Evolutionary conservation across 2,113 vertebrate genomes (phyloP).

Genomic region (Crotalus viridis): DNA sequence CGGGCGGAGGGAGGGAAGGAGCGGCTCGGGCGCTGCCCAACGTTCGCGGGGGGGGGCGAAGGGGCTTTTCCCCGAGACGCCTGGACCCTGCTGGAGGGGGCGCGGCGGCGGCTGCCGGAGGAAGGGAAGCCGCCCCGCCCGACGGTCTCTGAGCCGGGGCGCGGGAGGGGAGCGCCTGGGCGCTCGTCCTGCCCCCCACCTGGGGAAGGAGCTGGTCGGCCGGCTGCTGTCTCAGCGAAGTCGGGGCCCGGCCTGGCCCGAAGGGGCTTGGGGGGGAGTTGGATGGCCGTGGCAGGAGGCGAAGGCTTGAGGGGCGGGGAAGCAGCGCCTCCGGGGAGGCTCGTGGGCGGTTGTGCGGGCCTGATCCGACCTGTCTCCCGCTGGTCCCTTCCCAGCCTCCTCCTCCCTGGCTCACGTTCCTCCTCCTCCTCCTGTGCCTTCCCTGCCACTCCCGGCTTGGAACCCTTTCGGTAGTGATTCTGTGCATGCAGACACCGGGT

Average conservation of each 20-base stretch:
- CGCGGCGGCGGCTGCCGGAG: neutral
- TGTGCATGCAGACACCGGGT: no score
- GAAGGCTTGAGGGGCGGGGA: neutral
- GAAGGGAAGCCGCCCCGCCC: neutral
- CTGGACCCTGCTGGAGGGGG: neutral
- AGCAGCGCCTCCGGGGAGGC: neutral
- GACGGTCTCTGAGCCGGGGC: neutral
- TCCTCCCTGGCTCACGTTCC: no score
- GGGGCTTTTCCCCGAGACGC: neutral
- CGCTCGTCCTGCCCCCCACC: neutral
- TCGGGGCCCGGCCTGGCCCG: neutral
- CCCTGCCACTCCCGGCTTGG: no score
- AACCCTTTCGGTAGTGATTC: no score
- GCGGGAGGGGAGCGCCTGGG: no score
- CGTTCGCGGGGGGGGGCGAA: neutral
- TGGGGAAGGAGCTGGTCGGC: neutral
- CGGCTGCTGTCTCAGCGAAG: neutral
- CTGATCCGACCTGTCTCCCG: neutral
- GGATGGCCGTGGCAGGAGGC: neutral
- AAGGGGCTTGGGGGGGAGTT: neutral
- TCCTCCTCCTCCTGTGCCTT: neutral
- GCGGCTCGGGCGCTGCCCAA: neutral
- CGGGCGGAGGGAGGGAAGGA: neutral
- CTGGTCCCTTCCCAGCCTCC: neutral
- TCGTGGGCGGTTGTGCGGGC: neutral